Evolutionary conservation across 2,113 vertebrate genomes (phyloP).

Genomic region (Nesogale talazaci): DNA sequence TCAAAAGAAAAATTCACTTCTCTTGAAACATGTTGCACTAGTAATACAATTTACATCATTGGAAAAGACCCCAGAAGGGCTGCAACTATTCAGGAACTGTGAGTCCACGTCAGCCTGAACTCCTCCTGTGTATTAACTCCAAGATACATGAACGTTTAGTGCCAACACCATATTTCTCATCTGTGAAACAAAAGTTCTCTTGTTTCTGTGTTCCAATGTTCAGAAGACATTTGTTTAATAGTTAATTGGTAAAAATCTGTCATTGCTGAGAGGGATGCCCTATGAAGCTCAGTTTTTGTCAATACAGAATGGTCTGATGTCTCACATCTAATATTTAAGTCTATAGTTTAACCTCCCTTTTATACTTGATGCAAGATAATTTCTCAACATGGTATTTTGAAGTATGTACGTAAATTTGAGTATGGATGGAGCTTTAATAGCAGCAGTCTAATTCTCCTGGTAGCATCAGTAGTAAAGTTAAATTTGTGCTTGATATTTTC

Average conservation of each 20-base stretch:
- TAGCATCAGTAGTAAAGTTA: slow-evolving; percentile 38
- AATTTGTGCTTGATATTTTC: background rate
- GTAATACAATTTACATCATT: slow-evolving; percentile 28
- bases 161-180: slow-evolving; percentile 21
- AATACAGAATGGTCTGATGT: slow-evolving; percentile 48
- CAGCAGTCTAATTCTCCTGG: slow-evolving; percentile 40
- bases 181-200: slow-evolving; percentile 70
- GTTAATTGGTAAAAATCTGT: slow-evolving; percentile 81
- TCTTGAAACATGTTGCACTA: slow-evolving; percentile 46
- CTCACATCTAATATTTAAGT: slow-evolving; percentile 78
- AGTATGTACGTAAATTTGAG: slow-evolving; percentile 47
- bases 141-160: slow-evolving; percentile 18
- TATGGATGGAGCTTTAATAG: slow-evolving; percentile 53
- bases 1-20: slow-evolving; percentile 63
- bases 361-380: slow-evolving; percentile 67
- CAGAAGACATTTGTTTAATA: slow-evolving; percentile 71
- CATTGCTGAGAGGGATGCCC: slow-evolving; percentile 70
- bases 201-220: slow-evolving; percentile 61
- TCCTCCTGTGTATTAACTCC: background rate
- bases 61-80: background rate
- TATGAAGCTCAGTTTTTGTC: slow-evolving; percentile 57
- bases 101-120: slow-evolving; percentile 38
- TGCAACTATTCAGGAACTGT: background rate
- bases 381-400: slow-evolving; percentile 52
- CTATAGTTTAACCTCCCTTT: slow-evolving; percentile 63